Evolutionary conservation across 2,113 vertebrate genomes (phyloP), one percentile per base, ranked within the genome.

Genomic region (Notarius lentiginosus): DNA sequence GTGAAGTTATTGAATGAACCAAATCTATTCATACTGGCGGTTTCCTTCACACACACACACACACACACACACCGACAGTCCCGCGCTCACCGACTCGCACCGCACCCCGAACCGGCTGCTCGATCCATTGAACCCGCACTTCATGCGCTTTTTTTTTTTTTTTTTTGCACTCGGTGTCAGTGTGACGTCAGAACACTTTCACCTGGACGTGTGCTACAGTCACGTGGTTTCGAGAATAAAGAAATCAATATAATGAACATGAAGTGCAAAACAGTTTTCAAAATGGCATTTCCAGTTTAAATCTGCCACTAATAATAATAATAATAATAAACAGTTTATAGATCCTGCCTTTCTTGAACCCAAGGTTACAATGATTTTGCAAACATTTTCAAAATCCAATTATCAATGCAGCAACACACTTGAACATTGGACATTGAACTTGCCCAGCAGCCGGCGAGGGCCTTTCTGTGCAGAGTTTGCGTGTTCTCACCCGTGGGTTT

Each of bases 11-110:
- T 82, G 7, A 87, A 51, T 68, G 73, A 51, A 34, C 70, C 82
- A n/a, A 82, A 60, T 56, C 82, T 88, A 47, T 86, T 90, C 90
- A 92, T 91, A 49, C 51, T 84, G 76, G 47, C 77, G 7, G 80
- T 22, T 34, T 55, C 60, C 60, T 65, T 12, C 70, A n/a, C 66
- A 14, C 51, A 14, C 66, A 3, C 65, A 10, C 18, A n/a, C 83
- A 6, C n/a, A 5, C 53, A 11, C 53, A 14, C 68, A 55, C 49
- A 34, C 27, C 4, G 14, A 27, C 24, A 77, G 49, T 8, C 49
- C 6, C 12, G 24, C 24, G 24, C 30, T 68, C 30, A 66, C 63
- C 58, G 22, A 12, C 56, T 30, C 79, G 2, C 41, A n/a, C 80
- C 20, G 56, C 79, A 27, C 76, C 22, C 47, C 8, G 14, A 56